Conservation (phyloP, 2,797 vertebrate species). For the Peromyscus eremicus region DNA sequence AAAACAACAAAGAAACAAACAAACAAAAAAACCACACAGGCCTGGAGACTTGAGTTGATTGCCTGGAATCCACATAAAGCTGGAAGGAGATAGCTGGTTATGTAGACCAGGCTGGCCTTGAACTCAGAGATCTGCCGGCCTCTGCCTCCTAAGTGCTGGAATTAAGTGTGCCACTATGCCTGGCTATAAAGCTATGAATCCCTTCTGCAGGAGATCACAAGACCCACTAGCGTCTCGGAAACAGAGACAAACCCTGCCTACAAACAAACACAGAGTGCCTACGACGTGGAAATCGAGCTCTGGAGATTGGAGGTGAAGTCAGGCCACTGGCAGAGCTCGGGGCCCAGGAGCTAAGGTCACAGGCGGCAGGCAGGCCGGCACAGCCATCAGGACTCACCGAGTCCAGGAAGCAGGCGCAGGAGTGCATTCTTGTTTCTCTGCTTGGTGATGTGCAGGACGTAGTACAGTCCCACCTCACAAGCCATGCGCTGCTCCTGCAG, state of each 20-base stretch:
- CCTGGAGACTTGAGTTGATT: background rate
- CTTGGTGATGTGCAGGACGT: constrained; percentile 96
- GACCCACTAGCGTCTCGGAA: background rate
- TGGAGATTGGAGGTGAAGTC: background rate
- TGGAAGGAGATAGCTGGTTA: background rate
- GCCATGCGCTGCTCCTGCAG: constrained; percentile 97
- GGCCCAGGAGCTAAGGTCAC: too few species aligned
- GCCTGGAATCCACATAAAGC: background rate
- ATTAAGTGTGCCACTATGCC: background rate
- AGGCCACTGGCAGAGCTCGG: fast-evolving
- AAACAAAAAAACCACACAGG: background rate
- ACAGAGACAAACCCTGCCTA: background rate
- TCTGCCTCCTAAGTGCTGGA: background rate
- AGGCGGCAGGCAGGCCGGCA: background rate
- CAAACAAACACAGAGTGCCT: background rate
- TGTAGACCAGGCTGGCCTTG: background rate
- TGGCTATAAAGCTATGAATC: background rate
- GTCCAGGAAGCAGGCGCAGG: constrained; percentile 93
- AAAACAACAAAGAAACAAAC: background rate
- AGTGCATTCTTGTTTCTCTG: constrained; percentile 97
- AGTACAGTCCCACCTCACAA: constrained; percentile 98
- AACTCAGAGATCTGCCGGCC: background rate
- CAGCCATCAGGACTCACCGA: constrained; percentile 89
- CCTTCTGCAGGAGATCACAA: background rate
- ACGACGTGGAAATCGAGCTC: background rate